These are phyloP conservation scores for Strigamia transsilvanica DNA, from an alignment of 2,888 invertebrate species.

Conservation along the genomic window DNA sequence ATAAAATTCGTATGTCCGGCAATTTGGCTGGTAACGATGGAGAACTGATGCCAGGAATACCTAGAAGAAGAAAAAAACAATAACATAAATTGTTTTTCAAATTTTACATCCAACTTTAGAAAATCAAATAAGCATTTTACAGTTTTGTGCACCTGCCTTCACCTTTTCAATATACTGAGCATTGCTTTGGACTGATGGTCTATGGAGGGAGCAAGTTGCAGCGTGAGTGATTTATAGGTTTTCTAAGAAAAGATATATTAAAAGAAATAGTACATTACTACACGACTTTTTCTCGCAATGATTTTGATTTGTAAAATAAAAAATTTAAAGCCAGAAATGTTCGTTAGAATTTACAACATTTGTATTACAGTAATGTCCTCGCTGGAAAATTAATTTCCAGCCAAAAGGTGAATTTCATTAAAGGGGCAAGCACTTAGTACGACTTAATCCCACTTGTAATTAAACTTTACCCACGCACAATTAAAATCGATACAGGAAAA, in stretches of 20 bases:
- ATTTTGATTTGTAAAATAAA: too few species aligned
- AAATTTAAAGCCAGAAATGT: background rate
- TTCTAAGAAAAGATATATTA: slow-evolving; percentile 46
- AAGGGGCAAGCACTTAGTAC: slow-evolving; percentile 4
- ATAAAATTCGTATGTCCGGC: slow-evolving; percentile 96
- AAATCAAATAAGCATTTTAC: background rate
- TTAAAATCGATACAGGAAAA: background rate
- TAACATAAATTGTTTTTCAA: slow-evolving; percentile 22
- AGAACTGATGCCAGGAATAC: slow-evolving; percentile 96
- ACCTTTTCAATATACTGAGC: slow-evolving; percentile 52
- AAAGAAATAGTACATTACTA: background rate
- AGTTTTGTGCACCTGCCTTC: slow-evolving; percentile 20
- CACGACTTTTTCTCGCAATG: too few species aligned
- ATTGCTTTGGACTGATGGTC: slow-evolving; percentile 51
- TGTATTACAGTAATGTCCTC: background rate
- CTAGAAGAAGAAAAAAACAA: slow-evolving; percentile 24
- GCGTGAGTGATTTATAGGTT: slow-evolving; percentile 29
- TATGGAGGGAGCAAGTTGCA: slow-evolving; percentile 53
- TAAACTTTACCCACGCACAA: slow-evolving; percentile 3
- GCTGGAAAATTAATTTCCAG: background rate
- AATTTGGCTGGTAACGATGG: slow-evolving; percentile 86
- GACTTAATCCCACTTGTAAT: background rate
- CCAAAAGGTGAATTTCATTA: slow-evolving; percentile 18
- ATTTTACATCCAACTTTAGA: background rate
- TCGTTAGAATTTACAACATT: background rate